These are phyloP conservation scores for Varanus komodoensis DNA, from an alignment of 2,113 vertebrate genomes.

Conservation along the genomic window DNA sequence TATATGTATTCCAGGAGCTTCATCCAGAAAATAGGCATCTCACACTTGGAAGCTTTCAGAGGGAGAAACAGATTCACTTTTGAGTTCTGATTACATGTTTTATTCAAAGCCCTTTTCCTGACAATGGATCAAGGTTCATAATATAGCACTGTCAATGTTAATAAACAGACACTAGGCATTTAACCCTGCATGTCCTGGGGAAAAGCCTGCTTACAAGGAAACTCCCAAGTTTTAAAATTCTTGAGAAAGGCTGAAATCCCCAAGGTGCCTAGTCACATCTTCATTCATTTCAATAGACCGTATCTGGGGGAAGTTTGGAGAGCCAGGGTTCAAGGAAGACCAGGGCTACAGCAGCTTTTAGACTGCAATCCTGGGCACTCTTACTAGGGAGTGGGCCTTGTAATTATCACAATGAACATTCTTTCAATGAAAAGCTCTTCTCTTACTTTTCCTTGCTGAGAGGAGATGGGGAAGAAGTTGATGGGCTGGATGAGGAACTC, in stretches of 20 bases:
- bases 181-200: neutral
- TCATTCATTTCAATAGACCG: neutral
- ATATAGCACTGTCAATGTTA: slow-evolving; percentile 9
- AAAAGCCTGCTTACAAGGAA: neutral
- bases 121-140: neutral
- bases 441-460: too few species aligned
- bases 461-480: too few species aligned
- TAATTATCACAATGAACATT: too few species aligned
- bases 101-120: slow-evolving; percentile 28
- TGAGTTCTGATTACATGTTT: slow-evolving; percentile 40
- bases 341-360: neutral
- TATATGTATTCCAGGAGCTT: neutral
- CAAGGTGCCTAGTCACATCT: neutral
- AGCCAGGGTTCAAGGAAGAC: neutral
- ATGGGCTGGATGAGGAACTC: too few species aligned
- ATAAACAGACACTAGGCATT: neutral
- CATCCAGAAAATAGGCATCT: slow-evolving; percentile 1
- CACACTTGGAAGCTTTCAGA: slow-evolving; percentile 13
- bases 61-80: slow-evolving; percentile 17
- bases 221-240: neutral
- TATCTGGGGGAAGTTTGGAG: neutral
- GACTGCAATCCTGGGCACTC: neutral
- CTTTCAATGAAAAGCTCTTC: too few species aligned
- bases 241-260: neutral
- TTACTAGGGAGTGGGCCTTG: neutral